These are phyloP conservation scores for Phyllostomus hastatus DNA, from an alignment of 2,113 vertebrate genomes.

Conservation along the genomic window DNA sequence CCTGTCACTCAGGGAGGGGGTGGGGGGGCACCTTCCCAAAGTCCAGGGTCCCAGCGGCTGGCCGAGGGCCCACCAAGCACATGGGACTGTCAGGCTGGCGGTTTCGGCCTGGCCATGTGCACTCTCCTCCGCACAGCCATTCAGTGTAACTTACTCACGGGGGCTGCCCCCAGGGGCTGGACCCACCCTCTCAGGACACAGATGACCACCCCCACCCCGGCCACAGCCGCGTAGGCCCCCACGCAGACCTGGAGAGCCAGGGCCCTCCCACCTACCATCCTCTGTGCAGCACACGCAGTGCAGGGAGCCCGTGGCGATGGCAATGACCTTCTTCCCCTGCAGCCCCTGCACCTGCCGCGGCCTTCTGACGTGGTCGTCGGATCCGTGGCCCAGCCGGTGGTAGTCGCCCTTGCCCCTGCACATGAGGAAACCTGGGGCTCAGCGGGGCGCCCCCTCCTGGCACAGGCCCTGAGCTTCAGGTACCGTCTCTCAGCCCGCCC, in stretches of 20 bases:
- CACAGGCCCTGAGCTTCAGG: rapidly evolving
- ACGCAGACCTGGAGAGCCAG: not conserved
- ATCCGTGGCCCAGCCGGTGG: slow-evolving; percentile 96
- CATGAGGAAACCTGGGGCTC: not conserved
- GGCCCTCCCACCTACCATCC: slow-evolving; percentile 85
- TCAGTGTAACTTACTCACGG: rapidly evolving
- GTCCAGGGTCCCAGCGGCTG: not conserved
- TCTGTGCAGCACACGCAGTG: slow-evolving; percentile 99
- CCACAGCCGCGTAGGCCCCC: not conserved
- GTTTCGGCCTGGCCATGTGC: not conserved
- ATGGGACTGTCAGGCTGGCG: not conserved
- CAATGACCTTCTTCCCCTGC: slow-evolving; percentile 98
- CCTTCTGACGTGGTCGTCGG: slow-evolving; percentile 96
- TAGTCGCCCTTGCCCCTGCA: slow-evolving; percentile 98
- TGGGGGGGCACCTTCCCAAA: too few relatives aligned
- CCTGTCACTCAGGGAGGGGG: too few relatives aligned
- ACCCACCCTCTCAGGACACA: not conserved
- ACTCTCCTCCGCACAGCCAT: not conserved
- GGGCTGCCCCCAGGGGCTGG: not conserved
- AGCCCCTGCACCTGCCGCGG: slow-evolving; percentile 97
- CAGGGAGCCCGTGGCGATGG: slow-evolving; percentile 96
- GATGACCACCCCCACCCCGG: not conserved
- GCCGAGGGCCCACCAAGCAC: not conserved
- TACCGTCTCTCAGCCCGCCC: not conserved
- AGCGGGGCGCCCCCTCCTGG: not conserved